Base-by-base conservation (phyloP, 35 echinoderm and acorn worm species). In the Apostichopus parvimensis region DNA sequence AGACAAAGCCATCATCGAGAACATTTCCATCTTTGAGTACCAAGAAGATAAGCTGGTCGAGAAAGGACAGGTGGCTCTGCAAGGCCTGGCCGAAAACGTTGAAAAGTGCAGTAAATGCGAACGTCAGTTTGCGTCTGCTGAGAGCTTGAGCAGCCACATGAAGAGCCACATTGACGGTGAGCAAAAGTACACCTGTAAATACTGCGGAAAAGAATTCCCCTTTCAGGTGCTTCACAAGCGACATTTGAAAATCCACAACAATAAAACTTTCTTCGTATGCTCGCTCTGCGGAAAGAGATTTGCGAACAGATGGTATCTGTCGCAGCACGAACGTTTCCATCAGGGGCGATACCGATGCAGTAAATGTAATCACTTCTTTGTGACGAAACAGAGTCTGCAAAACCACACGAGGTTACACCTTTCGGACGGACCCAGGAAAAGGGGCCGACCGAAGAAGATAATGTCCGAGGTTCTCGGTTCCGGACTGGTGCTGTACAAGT, bases 21-120 rank as follows among this genome's bases (percentile, higher is more conserved):
- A 21, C 64, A 88, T 88, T 28, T 88, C 86, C 11, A 88, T 88
- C 15, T 88, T 88, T 88, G 86, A 88, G 72, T 84, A 84, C 18
- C 60, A 72, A 20, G 86, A 88, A 73, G 56, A 87, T 87, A 54
- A 57, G 11, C 68, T 88, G 4, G 86, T 88, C 15, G 34, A 72
- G 86, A 68, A 75, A 62, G 68, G 86, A 7, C 68, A 75, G 18
- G 57, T 88, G 6, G 62, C 58, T 15, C 34, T 88, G 45, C 61
- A 88, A 88, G 86, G 68, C 12, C 28, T 88, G 86, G 14, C 45
- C 1, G 86, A 88, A 8, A 87, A 17, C 9, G 52, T 64, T 9
- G 68, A 88, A 53, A 75, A 88, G 57, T 88, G 86, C 52, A 64
- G 14, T 66, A 88, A 88, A 57, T 88, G 86, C 34, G 28, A 88